Base-by-base conservation (phyloP, 2,113 vertebrate species). In the Upupa epops region DNA sequence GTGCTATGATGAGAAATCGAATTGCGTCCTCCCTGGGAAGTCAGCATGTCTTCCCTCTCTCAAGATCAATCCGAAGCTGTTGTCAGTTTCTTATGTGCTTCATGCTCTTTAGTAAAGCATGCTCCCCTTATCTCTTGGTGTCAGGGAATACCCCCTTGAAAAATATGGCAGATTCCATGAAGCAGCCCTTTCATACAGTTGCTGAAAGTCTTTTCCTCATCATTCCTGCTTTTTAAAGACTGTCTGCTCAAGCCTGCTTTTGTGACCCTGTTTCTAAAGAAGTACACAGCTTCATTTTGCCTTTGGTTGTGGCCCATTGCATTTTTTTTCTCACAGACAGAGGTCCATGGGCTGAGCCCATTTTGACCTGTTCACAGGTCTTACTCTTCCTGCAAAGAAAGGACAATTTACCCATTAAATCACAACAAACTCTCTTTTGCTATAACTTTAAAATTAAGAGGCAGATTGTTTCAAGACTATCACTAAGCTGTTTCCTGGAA, bases 1-100 rank as follows among this genome's bases (percentile, higher is more conserved):
- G 69, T 58, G 32, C 49, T 81, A 32, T 36, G 65, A 77, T 1
- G 11, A 96, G 86, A 88, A 95, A 96, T 93, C 32, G 14, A 91
- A 83, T 1, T 1, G 4, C 52, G 79, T 26, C 28, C 51, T 90
- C 55, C 32, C 55, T 63, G 87, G 55, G 65, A 81, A 88, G 60
- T 51, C 79, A 1, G 40, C 6, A 0, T 71, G 64, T 75, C 65
- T 83, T 84, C 55, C 18, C 9, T 7, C 55, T 71, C 83, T 58
- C 31, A 73, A 46, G 63, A 84, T 86, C 86, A 92, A 69, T 91
- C 73, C 58, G 55, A 65, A 92, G 51, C 40, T 75, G 36, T 21
- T 81, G 56, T 24, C 7, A 3, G 76, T 58, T 81, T 26, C 65
- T 34, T 54, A 11, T 26, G 34, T 36, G 25, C 8, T 20, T 86